Base-by-base conservation (phyloP, 2,888 invertebrate species). In the Neria commutata region DNA sequence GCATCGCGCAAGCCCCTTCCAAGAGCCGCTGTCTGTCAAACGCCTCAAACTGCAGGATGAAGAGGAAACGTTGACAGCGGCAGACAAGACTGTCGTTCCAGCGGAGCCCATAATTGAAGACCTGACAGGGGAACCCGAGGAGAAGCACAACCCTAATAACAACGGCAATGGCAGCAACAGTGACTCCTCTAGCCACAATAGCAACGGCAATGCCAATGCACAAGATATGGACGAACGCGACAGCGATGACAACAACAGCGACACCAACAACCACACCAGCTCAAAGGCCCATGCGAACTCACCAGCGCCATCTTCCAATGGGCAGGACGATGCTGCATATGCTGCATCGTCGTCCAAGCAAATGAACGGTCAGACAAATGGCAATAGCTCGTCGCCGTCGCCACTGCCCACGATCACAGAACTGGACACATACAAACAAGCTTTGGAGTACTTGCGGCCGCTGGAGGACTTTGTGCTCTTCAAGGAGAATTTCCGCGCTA, bases 401-500 rank as follows among this genome's bases (percentile, higher is more conserved):
- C n/a, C n/a, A n/a, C n/a, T n/a, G n/a, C n/a, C n/a, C 45, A 24
- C 55, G 24, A 37, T 19, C 3, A 73, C 70, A 45, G 75, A 77
- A 19, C 63, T 80, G 3, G 72, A 67, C 4, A 71, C 73, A 34
- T 79, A 79, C 51, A 67, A 67, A 1, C 76, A 79, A 49, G 79
- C 79, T 0, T 54, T 79, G 47, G 75, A 74, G 34, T 76, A 79
- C 51, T 62, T 79, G 0, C 79, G 77, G 46, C 79, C 79, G 0
- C 51, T 79, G 29, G 80, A 80, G 54, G 79, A 79, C 17, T 79
- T 79, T 64, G 79, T 75, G 11, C 70, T 79, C 4, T 71, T 77
- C 58, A 78, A 76, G 58, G 79, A 79, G 54, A 78, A 79, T 42
- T 79, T 76, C 54, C 74, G 79, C 10, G 80, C 79, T 24, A 79